Base-by-base conservation (phyloP, 2,797 vertebrate genomes). In the Lepus oiostolus region DNA sequence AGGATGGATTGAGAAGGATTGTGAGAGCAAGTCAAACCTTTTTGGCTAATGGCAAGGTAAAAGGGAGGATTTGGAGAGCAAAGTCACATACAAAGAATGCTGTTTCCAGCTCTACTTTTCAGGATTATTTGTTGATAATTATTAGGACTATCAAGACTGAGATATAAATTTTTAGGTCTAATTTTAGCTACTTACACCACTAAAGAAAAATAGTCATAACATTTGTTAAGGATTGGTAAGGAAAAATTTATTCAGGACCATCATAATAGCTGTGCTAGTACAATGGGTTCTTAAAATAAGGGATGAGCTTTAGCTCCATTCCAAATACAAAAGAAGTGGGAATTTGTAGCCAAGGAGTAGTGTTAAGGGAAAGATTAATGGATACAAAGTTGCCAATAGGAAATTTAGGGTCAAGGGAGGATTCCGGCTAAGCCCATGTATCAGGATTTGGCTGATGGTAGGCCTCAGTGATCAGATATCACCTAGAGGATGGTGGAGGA, bases 71-170 rank as follows among this genome's bases (percentile, higher is more conserved):
- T 2, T 3, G 1, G 7, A 24, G 30, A 68, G 54, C 38, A 84
- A 91, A n/a, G 0, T 7, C 3, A 72, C 8, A 83, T 35, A 62
- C 10, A 9, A 58, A 58, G 16, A 17, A 21, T 21, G 38, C 16
- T 85, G 12, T 83, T 72, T 63, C 63, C 60, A 87, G 47, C 54
- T 88, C 26, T 52, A 3, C 76, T 94, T 79, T 83, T 89, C 72
- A 75, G 79, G 26, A 63, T 65, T 79, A 60, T 30, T 32, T 35
- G 38, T 76, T 72, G 32, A 30, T 13, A 54, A 79, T 12, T 68
- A 84, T 60, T 9, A 52, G 19, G 13, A 38, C 60, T n/a, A 30
- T 11, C 52, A 58, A 70, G 12, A 76, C 30, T 19, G 32, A 67
- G 63, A 60, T 4, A 12, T 42, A 75, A 58, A 21, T 50, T 63